phyloP scores from a whole-genome alignment of 2,888 invertebrate species.

The Agrotis exclamationis region DNA sequence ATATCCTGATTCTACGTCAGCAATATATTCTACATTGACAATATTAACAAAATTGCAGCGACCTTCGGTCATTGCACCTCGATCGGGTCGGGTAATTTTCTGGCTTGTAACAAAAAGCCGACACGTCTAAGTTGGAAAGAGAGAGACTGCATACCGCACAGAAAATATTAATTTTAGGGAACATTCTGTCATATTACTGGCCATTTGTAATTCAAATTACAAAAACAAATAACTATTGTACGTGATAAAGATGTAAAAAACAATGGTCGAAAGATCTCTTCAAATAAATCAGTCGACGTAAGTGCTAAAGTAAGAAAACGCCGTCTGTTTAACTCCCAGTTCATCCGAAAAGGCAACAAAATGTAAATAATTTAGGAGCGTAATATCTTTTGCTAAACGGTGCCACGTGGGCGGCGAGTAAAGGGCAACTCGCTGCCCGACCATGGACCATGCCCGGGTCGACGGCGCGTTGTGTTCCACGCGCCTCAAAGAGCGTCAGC shows the following conservation, averaged over 20 bases:
- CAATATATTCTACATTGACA: not conserved
- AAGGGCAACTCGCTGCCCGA: too few relatives aligned
- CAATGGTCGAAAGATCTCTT: not conserved
- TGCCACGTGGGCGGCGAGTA: too few relatives aligned
- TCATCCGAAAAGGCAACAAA: constrained; percentile 3
- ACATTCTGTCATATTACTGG: too few relatives aligned
- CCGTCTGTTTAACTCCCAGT: not conserved
- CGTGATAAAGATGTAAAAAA: not conserved
- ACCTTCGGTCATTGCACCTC: not conserved
- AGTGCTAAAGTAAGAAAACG: constrained; percentile 10
- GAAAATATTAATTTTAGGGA: too few relatives aligned
- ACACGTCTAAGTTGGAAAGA: too few relatives aligned
- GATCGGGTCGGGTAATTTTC: too few relatives aligned
- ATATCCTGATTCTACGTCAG: not conserved
- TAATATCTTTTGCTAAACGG: constrained; percentile 14
- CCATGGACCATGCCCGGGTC: too few relatives aligned
- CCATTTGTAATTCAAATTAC: not conserved
- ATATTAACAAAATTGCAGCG: not conserved
- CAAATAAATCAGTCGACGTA: constrained; percentile 13
- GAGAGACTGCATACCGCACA: too few relatives aligned
- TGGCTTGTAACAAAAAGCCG: too few relatives aligned
- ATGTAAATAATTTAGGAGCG: constrained; percentile 32
- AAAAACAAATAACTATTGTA: not conserved
- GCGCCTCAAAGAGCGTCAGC: too few relatives aligned
- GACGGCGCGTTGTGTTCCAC: too few relatives aligned